Evolutionary conservation across 2,888 invertebrate genomes (phyloP).

Genomic region (Torymus aiolomorphi): DNA sequence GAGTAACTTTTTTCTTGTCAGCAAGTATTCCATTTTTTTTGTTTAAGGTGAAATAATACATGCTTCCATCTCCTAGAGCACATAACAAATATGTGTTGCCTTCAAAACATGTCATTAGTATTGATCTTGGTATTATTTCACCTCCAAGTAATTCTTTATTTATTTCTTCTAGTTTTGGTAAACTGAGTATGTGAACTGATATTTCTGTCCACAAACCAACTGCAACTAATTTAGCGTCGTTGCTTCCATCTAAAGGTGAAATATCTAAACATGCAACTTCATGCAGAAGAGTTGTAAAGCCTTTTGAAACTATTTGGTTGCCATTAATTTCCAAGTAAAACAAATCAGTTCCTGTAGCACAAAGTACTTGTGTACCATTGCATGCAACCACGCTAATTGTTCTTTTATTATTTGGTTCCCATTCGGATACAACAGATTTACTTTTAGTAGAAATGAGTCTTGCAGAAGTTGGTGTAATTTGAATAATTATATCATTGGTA

Average conservation of each 20-base stretch:
- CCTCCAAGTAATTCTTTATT: slow-evolving; percentile 93
- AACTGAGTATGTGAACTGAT: slow-evolving; percentile 88
- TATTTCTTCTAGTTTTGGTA: slow-evolving; percentile 88
- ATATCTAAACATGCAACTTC: slow-evolving; percentile 98
- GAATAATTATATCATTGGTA: slow-evolving; percentile 86
- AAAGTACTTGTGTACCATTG: slow-evolving; percentile 85
- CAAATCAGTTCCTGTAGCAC: slow-evolving; percentile 92
- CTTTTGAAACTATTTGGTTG: slow-evolving; percentile 80
- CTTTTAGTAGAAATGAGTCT: slow-evolving; percentile 83
- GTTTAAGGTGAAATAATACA: slow-evolving; percentile 95
- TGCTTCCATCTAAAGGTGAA: slow-evolving; percentile 84
- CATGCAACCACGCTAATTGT: slow-evolving; percentile 93
- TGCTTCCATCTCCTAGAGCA: slow-evolving; percentile 97
- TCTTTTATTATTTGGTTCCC: slow-evolving; percentile 83
- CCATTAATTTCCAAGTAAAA: slow-evolving; percentile 87
- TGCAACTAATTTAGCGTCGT: slow-evolving; percentile 85
- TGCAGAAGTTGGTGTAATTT: slow-evolving; percentile 85
- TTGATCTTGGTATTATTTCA: slow-evolving; percentile 97
- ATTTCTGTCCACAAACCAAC: slow-evolving; percentile 99
- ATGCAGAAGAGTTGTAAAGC: slow-evolving; percentile 87
- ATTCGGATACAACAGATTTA: slow-evolving; percentile 83
- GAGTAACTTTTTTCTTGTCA: slow-evolving; percentile 95
- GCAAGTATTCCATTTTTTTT: slow-evolving; percentile 84
- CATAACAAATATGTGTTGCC: slow-evolving; percentile 91
- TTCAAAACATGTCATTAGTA: slow-evolving; percentile 95